phyloP scores from a whole-genome alignment of 2,888 invertebrate genomes.

The Microdon myrmicae region DNA sequence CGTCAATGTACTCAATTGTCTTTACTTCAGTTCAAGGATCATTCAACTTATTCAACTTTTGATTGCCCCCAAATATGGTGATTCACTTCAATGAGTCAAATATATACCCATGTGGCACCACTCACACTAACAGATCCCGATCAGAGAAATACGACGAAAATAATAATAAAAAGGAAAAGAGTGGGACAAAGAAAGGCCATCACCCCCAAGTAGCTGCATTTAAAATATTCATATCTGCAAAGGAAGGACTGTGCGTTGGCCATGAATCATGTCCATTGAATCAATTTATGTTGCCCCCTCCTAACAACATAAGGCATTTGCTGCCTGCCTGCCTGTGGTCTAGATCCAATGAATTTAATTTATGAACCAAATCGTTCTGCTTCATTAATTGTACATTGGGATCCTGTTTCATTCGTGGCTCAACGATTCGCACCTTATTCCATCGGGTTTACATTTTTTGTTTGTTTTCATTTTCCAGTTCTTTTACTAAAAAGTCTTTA shows the following conservation, averaged over 20 bases:
- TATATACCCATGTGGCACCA: neutral
- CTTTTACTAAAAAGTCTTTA: no score
- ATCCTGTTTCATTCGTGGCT: constrained; percentile 30
- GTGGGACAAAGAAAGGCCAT: neutral
- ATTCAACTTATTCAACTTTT: no score
- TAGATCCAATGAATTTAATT: constrained; percentile 46
- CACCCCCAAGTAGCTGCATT: constrained; percentile 9
- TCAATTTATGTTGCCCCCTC: constrained; percentile 19
- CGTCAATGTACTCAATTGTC: no score
- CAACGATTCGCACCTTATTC: constrained; percentile 34
- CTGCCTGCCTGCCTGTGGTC: no score
- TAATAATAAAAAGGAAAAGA: neutral
- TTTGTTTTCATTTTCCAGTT: no score
- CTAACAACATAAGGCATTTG: constrained; percentile 22
- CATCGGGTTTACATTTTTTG: constrained; percentile 2
- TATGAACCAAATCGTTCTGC: constrained; percentile 44
- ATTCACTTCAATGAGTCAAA: constrained; percentile 12
- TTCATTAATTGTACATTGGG: constrained; percentile 36
- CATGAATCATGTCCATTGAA: constrained; percentile 42
- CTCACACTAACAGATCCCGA: no score
- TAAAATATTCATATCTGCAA: constrained; percentile 25
- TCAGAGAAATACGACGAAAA: no score
- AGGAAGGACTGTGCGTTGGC: no score
- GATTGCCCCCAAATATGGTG: neutral
- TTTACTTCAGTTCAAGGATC: no score